Evolutionary conservation across 2,113 vertebrate species (phyloP), one percentile per base, ranked within the genome.

Genomic region (Platichthys flesus): DNA sequence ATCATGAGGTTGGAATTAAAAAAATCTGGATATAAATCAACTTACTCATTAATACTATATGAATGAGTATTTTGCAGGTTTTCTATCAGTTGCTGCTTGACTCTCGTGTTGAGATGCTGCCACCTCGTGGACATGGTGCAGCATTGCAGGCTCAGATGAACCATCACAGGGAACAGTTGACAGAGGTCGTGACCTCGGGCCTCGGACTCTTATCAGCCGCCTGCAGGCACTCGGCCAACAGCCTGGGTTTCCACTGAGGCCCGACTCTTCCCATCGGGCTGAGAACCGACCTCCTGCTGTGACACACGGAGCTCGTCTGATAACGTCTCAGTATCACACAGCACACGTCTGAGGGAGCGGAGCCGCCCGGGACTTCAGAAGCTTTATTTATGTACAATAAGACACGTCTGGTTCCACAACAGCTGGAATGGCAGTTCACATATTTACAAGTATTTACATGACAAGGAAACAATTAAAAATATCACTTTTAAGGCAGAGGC

Each of bases 391-490:
- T 78, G 66, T 75, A 88, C 54, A 89, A 60, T 74, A 81, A 82
- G 28, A 83, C 63, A 75, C 26, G 21, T 80, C 2, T 42, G 49
- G 26, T 47, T 65, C 21, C 13, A 18, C 20, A 24, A 20, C 63
- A 70, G 58, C 37, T 47, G 35, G 35, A 78, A 83, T 62, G 61
- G 12, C 23, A 68, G 14, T 57, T 24, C 6, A 58, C 18, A 81
- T 85, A 79, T 89, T 71, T 85, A 86, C 75, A 89, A 5, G n/a
- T 82, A 87, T 87, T 64, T 84, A 87, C 85, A 89, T 23, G 31
- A 77, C 10, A 28, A 35, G 5, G 68, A 71, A 52, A 9, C 1
- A 28, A 20, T 26, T 28, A 2, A 76, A 47, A 70, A 58, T 52
- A 62, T 15, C 5, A 23, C 26, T 64, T 0, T 0, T 28, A 1